Evolutionary conservation across 2,888 invertebrate species (phyloP), one percentile per base, ranked within the genome.

Genomic region (Temnothorax ravouxi): DNA sequence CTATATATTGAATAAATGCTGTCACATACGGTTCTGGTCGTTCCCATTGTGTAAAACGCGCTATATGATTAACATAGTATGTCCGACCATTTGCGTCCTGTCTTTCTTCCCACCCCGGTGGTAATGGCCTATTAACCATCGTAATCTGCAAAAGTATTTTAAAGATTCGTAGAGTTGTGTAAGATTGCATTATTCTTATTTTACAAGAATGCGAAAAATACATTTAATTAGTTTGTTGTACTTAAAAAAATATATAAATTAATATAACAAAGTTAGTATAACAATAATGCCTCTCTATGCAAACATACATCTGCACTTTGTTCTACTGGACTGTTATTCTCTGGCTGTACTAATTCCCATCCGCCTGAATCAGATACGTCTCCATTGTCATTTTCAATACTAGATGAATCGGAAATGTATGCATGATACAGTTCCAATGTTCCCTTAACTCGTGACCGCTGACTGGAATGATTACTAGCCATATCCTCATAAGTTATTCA

Each of bases 71-170:
- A 64, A 99, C 99, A 95, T 98, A 99, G 95, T 99, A 99, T 0
- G 98, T 99, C 92, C 99, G 96, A 6, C 99, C 99, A 95, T 99
- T 99, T 6, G 98, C 99, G 95, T 99, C 99, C 95, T 98, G 98
- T 84, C 99, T 95, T 95, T 99, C 99, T 95, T 99, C 99, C 99
- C 99, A 99, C 59, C 99, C 99, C 9, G 97, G 95, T 0, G 99
- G 99, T 91, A 99, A 94, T 9, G 96, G 96, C 80, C 95, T 92
- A 76, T 96, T 95, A 64, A 93, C 87, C 87, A 92, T 90, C n/a
- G 89, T 88, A 61, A 91, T 87, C 92, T 92, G 85, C 34, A 86
- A 83, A 72, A 76, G 44, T 81, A 74, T 47, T 76, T 85, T 41
- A 9, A 56, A 38, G 34, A n/a, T 9, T 25, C 8, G n/a, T 52